These are phyloP conservation scores for Microctenopoma steveboyesi DNA, from an alignment of 2,797 vertebrate genomes.

Conservation along the genomic window DNA sequence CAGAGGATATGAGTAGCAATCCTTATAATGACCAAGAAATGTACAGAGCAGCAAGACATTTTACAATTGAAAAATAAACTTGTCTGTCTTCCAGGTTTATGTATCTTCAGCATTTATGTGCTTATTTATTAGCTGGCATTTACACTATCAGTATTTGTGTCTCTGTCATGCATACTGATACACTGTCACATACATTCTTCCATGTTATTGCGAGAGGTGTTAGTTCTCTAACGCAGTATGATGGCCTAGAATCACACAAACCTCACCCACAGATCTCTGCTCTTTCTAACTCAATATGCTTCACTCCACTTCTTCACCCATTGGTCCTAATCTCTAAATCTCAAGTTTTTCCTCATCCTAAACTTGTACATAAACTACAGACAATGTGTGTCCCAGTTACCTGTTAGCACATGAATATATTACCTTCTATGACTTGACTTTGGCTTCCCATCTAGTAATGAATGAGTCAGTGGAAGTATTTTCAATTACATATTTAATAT, in stretches of 20 bases:
- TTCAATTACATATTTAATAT: slow-evolving; percentile 23
- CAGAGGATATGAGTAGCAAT: not conserved
- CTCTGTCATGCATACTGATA: not conserved
- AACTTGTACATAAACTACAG: not conserved
- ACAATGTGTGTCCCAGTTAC: not conserved
- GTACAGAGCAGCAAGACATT: not conserved
- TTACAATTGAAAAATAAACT: slow-evolving; percentile 3
- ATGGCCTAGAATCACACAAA: too few relatives aligned
- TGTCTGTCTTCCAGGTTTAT: not conserved
- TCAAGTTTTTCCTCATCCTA: not conserved
- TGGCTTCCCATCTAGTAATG: not conserved
- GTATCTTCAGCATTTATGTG: not conserved
- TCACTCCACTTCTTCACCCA: too few relatives aligned
- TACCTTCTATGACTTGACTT: slow-evolving; percentile 12
- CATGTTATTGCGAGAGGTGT: too few relatives aligned
- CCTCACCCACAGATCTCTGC: too few relatives aligned
- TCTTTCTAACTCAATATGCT: too few relatives aligned
- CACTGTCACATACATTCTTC: not conserved
- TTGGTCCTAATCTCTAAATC: slow-evolving; percentile 1
- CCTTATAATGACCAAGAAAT: not conserved
- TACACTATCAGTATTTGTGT: not conserved
- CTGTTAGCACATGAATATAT: slow-evolving; percentile 15
- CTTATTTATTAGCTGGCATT: slow-evolving; percentile 2
- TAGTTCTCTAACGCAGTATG: too few relatives aligned
- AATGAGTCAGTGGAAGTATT: slow-evolving; percentile 16